Evolutionary conservation across 2,113 vertebrate species (phyloP).

Genomic region (Oplegnathus fasciatus): DNA sequence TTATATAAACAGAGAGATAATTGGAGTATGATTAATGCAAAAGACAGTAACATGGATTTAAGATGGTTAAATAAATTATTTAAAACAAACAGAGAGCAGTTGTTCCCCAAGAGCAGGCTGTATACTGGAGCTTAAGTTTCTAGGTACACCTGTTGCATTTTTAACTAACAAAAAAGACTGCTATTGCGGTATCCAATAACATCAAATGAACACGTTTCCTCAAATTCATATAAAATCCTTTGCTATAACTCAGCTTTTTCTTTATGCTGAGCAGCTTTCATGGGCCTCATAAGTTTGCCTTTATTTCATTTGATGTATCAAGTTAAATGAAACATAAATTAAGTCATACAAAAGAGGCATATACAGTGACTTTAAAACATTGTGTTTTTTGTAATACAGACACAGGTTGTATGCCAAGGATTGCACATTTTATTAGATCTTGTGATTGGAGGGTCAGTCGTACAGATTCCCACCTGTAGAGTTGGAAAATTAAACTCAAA

Average conservation of each 20-base stretch:
- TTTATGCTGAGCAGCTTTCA: not conserved
- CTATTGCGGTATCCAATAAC: not conserved
- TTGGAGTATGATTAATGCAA: not conserved
- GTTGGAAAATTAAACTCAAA: conserved; percentile 72
- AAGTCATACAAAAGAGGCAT: not conserved
- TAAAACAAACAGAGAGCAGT: not conserved
- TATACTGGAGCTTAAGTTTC: not conserved
- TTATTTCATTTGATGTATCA: conserved; percentile 26
- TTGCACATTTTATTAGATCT: conserved; percentile 42
- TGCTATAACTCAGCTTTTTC: not conserved
- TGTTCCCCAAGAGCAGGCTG: not conserved
- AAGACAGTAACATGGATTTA: not conserved
- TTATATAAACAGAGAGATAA: not conserved
- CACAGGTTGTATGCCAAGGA: conserved; percentile 15
- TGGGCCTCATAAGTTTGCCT: not conserved
- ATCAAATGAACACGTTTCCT: conserved; percentile 16
- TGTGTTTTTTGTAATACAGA: conserved; percentile 32
- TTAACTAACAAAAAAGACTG: not conserved
- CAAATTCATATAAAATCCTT: conserved; percentile 4
- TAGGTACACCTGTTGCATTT: not conserved
- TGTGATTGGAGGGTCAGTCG: conserved; percentile 37
- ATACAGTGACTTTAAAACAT: not conserved
- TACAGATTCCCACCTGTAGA: conserved; percentile 61
- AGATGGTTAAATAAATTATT: not conserved
- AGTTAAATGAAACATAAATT: conserved; percentile 18